Evolutionary conservation across 2,888 invertebrate species (phyloP).

Genomic region (Phytoseiulus persimilis): DNA sequence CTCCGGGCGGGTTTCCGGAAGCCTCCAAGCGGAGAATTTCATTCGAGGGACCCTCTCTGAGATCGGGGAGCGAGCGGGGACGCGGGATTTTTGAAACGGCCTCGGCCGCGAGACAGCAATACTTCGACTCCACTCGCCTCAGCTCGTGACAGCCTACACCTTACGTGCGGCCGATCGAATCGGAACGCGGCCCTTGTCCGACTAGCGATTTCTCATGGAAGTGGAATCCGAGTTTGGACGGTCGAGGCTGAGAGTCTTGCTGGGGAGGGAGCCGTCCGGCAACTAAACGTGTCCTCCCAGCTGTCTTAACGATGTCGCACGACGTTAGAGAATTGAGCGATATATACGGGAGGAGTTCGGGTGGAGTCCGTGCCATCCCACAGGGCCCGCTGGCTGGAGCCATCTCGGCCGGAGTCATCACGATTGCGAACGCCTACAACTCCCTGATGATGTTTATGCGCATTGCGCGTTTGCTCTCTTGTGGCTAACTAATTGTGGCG

Average conservation of each 20-base stretch:
- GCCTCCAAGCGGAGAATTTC: neutral
- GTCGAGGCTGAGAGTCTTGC: neutral
- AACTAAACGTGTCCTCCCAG: neutral
- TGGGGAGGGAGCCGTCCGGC: neutral
- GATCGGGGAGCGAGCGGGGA: too few relatives aligned
- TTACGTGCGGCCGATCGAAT: too few relatives aligned
- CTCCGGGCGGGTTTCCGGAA: neutral
- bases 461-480: neutral
- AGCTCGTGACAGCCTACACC: neutral
- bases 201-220: neutral
- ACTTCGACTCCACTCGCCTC: neutral
- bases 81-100: neutral
- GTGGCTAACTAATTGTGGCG: neutral
- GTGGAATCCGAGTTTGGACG: neutral
- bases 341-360: neutral
- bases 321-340: neutral
- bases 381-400: neutral
- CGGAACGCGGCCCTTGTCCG: neutral
- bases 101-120: neutral
- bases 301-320: neutral
- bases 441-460: neutral
- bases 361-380: neutral
- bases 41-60: too few relatives aligned
- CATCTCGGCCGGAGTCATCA: neutral
- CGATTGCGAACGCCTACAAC: neutral